Base-by-base conservation (phyloP, 2,113 vertebrate species). In the Ailuropoda melanoleuca region DNA sequence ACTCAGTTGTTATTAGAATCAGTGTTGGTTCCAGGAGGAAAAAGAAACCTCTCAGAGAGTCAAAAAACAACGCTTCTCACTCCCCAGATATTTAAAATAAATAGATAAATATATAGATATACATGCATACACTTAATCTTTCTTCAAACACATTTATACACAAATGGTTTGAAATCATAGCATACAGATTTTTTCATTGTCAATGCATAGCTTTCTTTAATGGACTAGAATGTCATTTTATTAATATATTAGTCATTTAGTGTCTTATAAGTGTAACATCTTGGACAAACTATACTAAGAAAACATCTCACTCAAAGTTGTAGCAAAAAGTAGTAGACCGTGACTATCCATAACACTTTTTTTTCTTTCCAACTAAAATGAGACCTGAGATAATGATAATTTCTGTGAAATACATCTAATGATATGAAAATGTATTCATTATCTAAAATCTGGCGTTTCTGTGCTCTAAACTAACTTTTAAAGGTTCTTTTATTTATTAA, bases 401-500 rank as follows among this genome's bases (percentile, higher is more conserved):
- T 80, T 86, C 14, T 96, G 56, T 77, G 3, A 96, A 94, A 70
- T 93, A 46, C 17, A 85, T 34, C 19, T 60, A 31, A 70, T 48
- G 60, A 60, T 43, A 66, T 24, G 86, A 64, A 95, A 91, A 83
- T 12, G 15, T 29, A 19, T 9, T 80, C 75, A 83, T 66, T 72
- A 68, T 56, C 23, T 94, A 46, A 62, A 81, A 34, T 81, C 7
- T 48, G 6, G 15, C 87, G 23, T 5, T 43, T 87, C 21, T 75
- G 14, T 58, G 31, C 84, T 48, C 19, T 15, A 88, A 92, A 88
- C 18, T 95, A 97, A 84, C 24, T 88, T 92, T 81, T 60, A 82
- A 43, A 95, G 8, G 55, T 74, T 88, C 2, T 85, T 95, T 93
- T 88, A 39, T 90, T 88, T 91, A 66, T 75, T 82, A 88, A 95